Conservation (phyloP, 2,888 invertebrate species). For the Bembecia ichneumoniformis region DNA sequence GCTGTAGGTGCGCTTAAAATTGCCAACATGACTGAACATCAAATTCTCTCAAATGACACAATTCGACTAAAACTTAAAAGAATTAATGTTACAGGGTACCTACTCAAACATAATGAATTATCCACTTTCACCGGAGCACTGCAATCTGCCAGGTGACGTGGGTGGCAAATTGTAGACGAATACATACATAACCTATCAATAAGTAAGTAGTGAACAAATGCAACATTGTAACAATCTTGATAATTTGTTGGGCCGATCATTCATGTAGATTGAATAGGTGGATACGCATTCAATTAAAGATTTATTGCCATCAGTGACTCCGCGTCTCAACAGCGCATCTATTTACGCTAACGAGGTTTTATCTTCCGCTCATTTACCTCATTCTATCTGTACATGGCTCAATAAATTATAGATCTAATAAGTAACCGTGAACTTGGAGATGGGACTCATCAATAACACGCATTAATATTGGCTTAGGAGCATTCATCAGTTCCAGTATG, state of each 20-base stretch:
- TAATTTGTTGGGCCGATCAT: background rate
- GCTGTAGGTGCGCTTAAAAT: too few relatives aligned
- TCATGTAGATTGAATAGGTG: slow-evolving; percentile 5
- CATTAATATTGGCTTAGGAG: slow-evolving; percentile 62
- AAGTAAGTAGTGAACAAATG: background rate
- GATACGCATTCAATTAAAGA: slow-evolving; percentile 53
- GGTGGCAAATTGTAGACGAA: too few relatives aligned
- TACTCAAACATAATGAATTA: too few relatives aligned
- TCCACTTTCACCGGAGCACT: too few relatives aligned
- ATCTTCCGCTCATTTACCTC: slow-evolving; percentile 35
- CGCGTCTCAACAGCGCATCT: slow-evolving; percentile 5
- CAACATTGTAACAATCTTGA: background rate
- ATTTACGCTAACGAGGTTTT: slow-evolving; percentile 30
- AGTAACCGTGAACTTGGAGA: slow-evolving; percentile 58
- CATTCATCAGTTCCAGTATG: slow-evolving; percentile 52
- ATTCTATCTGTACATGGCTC: slow-evolving; percentile 37
- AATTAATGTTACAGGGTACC: too few relatives aligned
- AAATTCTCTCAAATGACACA: too few relatives aligned
- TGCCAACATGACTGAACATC: too few relatives aligned
- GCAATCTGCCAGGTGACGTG: too few relatives aligned
- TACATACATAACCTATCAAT: too few relatives aligned
- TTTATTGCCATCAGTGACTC: slow-evolving; percentile 34
- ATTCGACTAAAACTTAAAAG: too few relatives aligned
- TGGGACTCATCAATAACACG: slow-evolving; percentile 54
- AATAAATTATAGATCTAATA: slow-evolving; percentile 56